A percentile compares a stretch with the other conserved stretches of the same genome.
phyloP scores from a whole-genome alignment of 2,113 vertebrate species.

The Cryptotis parvus region DNA sequence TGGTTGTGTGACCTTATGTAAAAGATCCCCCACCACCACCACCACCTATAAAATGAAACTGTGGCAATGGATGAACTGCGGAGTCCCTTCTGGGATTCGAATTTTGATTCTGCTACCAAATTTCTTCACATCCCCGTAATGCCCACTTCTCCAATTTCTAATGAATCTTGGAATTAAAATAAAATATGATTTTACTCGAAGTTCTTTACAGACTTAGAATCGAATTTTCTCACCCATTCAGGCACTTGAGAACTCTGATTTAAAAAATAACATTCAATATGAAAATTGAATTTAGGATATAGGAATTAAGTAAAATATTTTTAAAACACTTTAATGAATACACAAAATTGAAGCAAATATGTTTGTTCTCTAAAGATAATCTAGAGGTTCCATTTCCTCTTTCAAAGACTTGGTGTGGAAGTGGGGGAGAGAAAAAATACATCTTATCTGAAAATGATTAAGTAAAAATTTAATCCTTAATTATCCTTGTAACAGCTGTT shows the following conservation, averaged over 20 bases:
- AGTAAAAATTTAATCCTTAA: slow-evolving; percentile 86
- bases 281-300: slow-evolving; percentile 72
- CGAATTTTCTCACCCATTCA: slow-evolving; percentile 58
- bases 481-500: slow-evolving; percentile 84
- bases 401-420: slow-evolving; percentile 69
- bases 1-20: background rate
- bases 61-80: background rate
- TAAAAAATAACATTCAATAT: slow-evolving; percentile 4
- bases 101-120: background rate
- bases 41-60: background rate
- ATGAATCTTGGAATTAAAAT: slow-evolving; percentile 40
- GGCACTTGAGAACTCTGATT: slow-evolving; percentile 41
- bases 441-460: slow-evolving; percentile 82
- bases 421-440: slow-evolving; percentile 52
- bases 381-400: slow-evolving; percentile 63
- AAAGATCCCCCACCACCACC: background rate
- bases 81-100: background rate
- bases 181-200: slow-evolving; percentile 29
- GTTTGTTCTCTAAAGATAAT: slow-evolving; percentile 68
- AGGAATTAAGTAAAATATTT: slow-evolving; percentile 74
- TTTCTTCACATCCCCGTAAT: no score
- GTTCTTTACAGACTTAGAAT: slow-evolving; percentile 46
- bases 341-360: slow-evolving; percentile 74
- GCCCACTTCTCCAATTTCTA: background rate
- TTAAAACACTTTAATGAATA: slow-evolving; percentile 68